Evolutionary conservation across 1,140 invertebrate genomes (phyloP).

Genomic region (Neotoxoptera formosana): DNA sequence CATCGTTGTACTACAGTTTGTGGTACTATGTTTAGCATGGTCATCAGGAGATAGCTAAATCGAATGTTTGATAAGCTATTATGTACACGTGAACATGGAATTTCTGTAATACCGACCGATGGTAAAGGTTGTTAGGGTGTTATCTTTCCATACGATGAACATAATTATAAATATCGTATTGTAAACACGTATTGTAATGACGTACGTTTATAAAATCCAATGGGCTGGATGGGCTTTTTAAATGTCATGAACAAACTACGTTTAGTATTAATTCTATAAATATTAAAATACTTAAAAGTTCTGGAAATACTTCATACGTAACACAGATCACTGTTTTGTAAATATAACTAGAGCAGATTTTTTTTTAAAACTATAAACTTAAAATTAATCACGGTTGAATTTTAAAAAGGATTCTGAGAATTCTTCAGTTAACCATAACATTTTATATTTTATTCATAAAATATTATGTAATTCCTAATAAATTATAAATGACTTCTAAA

Average conservation of each 20-base stretch:
- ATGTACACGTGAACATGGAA: not conserved
- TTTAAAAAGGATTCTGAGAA: not conserved
- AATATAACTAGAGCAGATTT: not conserved
- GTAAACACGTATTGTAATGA: not conserved
- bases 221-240: no score
- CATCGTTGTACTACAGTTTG: not conserved
- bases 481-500: not conserved
- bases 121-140: not conserved
- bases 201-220: not conserved
- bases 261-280: not conserved
- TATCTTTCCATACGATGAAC: not conserved
- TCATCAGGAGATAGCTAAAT: not conserved
- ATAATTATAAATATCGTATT: not conserved
- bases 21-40: not conserved
- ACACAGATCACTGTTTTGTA: not conserved
- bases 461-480: not conserved
- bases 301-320: no score
- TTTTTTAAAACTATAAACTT: not conserved
- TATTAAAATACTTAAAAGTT: not conserved
- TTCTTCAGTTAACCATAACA: not conserved
- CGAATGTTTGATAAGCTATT: not conserved
- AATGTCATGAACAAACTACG: not conserved
- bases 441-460: not conserved
- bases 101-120: not conserved
- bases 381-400: not conserved